These are phyloP conservation scores for Rhinopomastus cyanomelas DNA, from an alignment of 2,113 vertebrate species.

Conservation along the genomic window DNA sequence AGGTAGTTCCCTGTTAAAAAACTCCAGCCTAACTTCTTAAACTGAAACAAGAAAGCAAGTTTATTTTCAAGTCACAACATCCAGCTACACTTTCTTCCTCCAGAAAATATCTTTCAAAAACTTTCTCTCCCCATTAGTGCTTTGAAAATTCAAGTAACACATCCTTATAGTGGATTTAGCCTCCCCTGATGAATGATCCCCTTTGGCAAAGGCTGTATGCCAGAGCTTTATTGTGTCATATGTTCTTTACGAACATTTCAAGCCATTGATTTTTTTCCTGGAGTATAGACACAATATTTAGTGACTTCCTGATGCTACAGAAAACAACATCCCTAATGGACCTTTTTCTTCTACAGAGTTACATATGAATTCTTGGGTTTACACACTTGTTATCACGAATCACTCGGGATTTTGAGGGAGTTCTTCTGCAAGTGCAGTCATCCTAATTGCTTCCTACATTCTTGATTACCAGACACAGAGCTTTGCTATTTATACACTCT, in stretches of 20 bases:
- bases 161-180: neutral
- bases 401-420: neutral
- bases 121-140: neutral
- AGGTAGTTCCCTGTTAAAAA: neutral
- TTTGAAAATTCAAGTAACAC: neutral
- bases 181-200: neutral
- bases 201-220: neutral
- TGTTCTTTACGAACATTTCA: neutral
- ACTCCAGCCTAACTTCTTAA: neutral
- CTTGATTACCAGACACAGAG: neutral
- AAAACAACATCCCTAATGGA: neutral
- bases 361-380: neutral
- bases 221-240: neutral
- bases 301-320: neutral
- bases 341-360: neutral
- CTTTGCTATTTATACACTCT: neutral
- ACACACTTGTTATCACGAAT: neutral
- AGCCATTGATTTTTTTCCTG: neutral
- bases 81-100: neutral
- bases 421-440: neutral
- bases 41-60: neutral
- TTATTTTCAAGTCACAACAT: neutral
- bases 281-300: neutral
- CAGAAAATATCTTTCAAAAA: neutral
- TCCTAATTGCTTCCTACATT: neutral